Evolutionary conservation across 1,140 invertebrate genomes (phyloP).

Genomic region (Apis dorsata): DNA sequence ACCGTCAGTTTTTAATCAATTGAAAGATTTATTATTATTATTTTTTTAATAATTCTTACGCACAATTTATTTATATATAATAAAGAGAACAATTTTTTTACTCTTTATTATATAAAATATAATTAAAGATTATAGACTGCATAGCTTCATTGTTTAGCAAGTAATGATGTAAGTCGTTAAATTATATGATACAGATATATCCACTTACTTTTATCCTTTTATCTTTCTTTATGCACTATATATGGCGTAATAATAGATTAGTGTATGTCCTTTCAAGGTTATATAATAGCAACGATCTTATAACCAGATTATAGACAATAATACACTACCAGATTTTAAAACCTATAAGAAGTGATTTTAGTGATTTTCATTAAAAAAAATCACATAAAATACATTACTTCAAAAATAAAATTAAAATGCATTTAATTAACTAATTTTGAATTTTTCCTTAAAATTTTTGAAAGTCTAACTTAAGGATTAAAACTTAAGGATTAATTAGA

Average conservation of each 20-base stretch:
- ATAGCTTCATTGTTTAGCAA: neutral
- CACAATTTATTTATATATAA: no score
- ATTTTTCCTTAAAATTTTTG: neutral
- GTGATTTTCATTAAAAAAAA: neutral
- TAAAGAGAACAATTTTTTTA: no score
- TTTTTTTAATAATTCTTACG: no score
- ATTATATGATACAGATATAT: neutral
- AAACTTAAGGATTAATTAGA: neutral
- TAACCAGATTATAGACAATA: conserved; percentile 5
- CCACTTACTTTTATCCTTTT: neutral
- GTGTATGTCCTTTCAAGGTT: conserved; percentile 6
- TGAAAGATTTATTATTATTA: no score
- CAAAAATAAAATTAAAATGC: no score
- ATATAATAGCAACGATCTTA: neutral
- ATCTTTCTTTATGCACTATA: neutral
- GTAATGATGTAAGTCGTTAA: neutral
- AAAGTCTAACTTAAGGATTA: neutral
- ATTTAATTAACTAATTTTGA: neutral
- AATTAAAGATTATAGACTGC: neutral
- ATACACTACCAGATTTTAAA: no score
- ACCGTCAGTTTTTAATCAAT: neutral
- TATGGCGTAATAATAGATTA: neutral
- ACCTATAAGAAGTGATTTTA: neutral
- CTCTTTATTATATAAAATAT: no score
- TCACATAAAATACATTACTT: neutral